Conservation (phyloP, 1,140 invertebrate species). For the Drosophila simulans region DNA sequence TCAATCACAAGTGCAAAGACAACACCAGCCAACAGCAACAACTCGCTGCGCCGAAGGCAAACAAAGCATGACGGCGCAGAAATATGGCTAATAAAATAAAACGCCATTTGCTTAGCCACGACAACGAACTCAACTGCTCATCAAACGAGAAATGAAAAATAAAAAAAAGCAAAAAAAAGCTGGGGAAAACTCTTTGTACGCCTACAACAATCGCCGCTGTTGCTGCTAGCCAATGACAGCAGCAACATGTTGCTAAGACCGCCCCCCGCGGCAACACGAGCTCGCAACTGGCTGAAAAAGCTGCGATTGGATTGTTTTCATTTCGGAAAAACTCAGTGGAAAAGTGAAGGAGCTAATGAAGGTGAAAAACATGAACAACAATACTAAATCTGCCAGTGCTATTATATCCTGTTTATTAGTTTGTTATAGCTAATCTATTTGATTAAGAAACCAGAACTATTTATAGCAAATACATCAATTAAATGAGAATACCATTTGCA, state of each 20-base stretch:
- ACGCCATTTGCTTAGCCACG: slow-evolving; percentile 69
- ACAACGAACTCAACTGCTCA: slow-evolving; percentile 27
- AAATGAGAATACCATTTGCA: background rate
- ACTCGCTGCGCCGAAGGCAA: slow-evolving; percentile 54
- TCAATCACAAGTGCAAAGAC: slow-evolving; percentile 52
- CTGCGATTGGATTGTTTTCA: slow-evolving; percentile 26
- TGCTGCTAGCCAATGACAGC: slow-evolving; percentile 48
- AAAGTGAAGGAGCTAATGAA: slow-evolving; percentile 1
- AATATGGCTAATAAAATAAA: slow-evolving; percentile 82
- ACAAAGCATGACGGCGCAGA: slow-evolving; percentile 77
- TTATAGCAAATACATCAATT: background rate
- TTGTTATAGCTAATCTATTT: no score
- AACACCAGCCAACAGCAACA: slow-evolving; percentile 37
- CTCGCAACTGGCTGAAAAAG: slow-evolving; percentile 41
- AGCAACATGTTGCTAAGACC: slow-evolving; percentile 54
- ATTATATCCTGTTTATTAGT: no score
- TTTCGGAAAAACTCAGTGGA: background rate
- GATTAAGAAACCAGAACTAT: no score
- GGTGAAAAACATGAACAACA: background rate
- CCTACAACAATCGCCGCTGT: slow-evolving; percentile 46
- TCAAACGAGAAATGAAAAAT: slow-evolving; percentile 28
- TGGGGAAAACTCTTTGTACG: slow-evolving; percentile 43
- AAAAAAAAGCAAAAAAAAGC: slow-evolving; percentile 32
- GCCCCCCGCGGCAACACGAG: slow-evolving; percentile 39
- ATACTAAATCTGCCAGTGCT: background rate